A percentile compares a stretch with the other conserved stretches of the same genome.
Conservation (phyloP, 1,140 invertebrate species). For the Formica selysi region DNA sequence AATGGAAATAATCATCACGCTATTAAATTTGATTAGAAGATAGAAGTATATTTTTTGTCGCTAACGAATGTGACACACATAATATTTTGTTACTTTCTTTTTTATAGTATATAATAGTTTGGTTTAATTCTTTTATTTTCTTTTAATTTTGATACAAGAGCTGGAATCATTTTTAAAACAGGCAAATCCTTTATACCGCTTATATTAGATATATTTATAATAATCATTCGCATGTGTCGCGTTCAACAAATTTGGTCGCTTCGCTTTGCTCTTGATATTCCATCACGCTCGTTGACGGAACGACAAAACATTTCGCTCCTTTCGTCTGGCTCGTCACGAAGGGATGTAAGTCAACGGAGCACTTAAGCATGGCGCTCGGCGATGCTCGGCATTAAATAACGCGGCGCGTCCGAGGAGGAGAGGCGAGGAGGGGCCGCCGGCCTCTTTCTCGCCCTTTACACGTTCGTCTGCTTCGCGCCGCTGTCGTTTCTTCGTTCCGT, state of each 20-base stretch:
- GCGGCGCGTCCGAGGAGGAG: constrained; percentile 68
- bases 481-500: constrained; percentile 37
- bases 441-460: constrained; percentile 62
- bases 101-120: neutral
- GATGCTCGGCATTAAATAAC: constrained; percentile 78
- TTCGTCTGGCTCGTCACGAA: constrained; percentile 73
- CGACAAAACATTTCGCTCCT: constrained; percentile 76
- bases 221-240: neutral
- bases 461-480: constrained; percentile 36
- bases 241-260: constrained; percentile 9
- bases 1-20: constrained; percentile 64
- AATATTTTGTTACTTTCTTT: neutral
- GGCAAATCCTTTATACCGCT: neutral
- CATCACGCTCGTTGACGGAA: constrained; percentile 65
- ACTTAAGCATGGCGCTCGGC: constrained; percentile 75
- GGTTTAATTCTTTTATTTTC: neutral
- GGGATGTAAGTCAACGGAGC: constrained; percentile 81
- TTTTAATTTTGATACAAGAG: neutral
- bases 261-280: constrained; percentile 51
- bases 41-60: constrained; percentile 48
- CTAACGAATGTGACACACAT: neutral
- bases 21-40: constrained; percentile 41
- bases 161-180: neutral
- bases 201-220: neutral
- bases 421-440: constrained; percentile 63